A percentile compares a stretch with the other conserved stretches of the same genome.
phyloP scores from a whole-genome alignment of 2,113 vertebrate genomes.

The Peromyscus polionotus region DNA sequence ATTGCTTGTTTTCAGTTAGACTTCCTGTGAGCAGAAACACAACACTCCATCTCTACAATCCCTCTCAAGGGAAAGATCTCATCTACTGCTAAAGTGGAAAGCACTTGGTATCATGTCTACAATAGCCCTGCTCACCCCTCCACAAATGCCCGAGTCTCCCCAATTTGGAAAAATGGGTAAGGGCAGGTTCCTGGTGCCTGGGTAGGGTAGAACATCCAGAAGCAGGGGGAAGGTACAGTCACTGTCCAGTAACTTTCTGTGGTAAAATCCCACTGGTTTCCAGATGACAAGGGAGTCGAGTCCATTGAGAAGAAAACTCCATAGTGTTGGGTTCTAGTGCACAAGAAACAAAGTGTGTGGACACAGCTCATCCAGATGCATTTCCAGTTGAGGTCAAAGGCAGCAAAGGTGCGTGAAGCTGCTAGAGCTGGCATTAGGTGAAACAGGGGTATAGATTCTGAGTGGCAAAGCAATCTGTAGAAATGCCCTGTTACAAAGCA shows the following conservation, averaged over 20 bases:
- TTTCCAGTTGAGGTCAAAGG: slow-evolving; percentile 79
- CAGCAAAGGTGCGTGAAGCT: slow-evolving; percentile 75
- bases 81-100: slow-evolving; percentile 62
- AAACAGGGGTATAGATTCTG: slow-evolving; percentile 45
- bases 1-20: slow-evolving; percentile 5
- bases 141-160: slow-evolving; percentile 67
- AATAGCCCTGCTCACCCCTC: background rate
- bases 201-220: slow-evolving; percentile 13
- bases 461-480: slow-evolving; percentile 66
- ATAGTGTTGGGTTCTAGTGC: slow-evolving; percentile 35
- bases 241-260: slow-evolving; percentile 36
- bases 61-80: slow-evolving; percentile 27
- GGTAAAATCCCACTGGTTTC: slow-evolving; percentile 58
- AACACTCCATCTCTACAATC: background rate
- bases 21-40: slow-evolving; percentile 4
- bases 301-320: slow-evolving; percentile 58
- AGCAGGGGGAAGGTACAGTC: background rate
- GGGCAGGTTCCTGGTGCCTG: slow-evolving; percentile 62
- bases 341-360: slow-evolving; percentile 64
- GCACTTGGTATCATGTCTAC: slow-evolving; percentile 58
- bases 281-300: slow-evolving; percentile 9
- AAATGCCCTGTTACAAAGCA: slow-evolving; percentile 42
- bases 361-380: slow-evolving; percentile 53
- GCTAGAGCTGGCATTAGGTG: slow-evolving; percentile 43
- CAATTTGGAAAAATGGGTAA: slow-evolving; percentile 57